phyloP scores from a whole-genome alignment of 2,113 vertebrate species.

The Equus quagga region DNA sequence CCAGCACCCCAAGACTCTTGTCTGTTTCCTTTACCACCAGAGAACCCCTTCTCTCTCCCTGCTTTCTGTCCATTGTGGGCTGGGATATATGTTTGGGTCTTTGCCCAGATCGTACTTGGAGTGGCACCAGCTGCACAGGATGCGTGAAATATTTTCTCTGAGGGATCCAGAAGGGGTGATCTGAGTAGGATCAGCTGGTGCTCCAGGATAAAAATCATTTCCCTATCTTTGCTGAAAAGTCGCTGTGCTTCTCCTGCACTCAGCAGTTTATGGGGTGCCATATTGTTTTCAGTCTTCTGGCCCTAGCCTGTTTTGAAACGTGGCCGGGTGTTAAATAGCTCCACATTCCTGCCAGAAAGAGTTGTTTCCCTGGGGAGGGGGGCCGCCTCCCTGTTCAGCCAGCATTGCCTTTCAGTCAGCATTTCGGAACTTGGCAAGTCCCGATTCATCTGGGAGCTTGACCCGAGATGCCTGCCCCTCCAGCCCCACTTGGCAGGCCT shows the following conservation, averaged over 20 bases:
- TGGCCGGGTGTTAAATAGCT: not conserved
- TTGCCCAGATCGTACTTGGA: slow-evolving; percentile 45
- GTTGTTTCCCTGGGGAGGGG: not conserved
- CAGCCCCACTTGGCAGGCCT: not conserved
- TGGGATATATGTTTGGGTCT: not conserved
- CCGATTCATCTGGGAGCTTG: not conserved
- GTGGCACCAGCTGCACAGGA: slow-evolving; percentile 67
- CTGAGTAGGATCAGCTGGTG: slow-evolving; percentile 65
- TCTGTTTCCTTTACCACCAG: not conserved
- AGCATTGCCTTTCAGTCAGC: not conserved
- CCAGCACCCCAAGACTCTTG: not conserved
- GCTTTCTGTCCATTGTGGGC: not conserved
- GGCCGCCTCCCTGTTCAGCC: not conserved
- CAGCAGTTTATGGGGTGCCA: slow-evolving; percentile 32
- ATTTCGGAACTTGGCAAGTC: not conserved
- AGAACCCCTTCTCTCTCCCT: not conserved
- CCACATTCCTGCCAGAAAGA: not conserved
- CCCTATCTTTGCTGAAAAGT: not conserved
- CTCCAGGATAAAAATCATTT: slow-evolving; percentile 10
- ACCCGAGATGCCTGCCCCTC: not conserved
- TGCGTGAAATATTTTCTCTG: not conserved
- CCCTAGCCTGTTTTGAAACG: not conserved
- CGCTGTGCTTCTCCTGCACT: not conserved
- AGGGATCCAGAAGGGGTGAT: not conserved
- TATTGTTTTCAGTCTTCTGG: not conserved